Percentiles rank a stretch among this genome's conserved stretches.
Conservation (phyloP, 64 coral and sea anemone genomes). For the Hydrozoanthus tunicans region DNA sequence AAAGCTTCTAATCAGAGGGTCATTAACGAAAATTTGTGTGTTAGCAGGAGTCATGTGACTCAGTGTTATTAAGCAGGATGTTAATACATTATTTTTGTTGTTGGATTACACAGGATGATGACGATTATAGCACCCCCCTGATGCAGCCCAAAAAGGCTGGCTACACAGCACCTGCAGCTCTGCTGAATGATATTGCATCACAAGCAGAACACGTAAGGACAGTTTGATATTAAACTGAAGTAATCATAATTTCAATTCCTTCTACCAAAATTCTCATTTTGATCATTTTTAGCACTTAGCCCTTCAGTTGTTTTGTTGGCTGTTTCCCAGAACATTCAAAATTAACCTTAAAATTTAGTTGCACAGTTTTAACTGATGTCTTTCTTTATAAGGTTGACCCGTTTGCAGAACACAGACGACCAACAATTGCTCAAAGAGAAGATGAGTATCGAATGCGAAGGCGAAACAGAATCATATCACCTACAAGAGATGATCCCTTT, state of each 20-base stretch:
- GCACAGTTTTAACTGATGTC: neutral
- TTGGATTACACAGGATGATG: constrained; percentile 82
- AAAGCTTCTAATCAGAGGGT: no score
- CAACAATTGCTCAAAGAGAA: constrained; percentile 92
- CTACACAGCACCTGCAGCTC: constrained; percentile 88
- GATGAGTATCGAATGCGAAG: constrained; percentile 91
- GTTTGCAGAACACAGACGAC: constrained; percentile 88
- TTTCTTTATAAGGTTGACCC: constrained; percentile 72
- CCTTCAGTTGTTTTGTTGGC: no score
- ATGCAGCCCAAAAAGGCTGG: constrained; percentile 74
- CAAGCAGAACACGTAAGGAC: constrained; percentile 80
- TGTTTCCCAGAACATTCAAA: no score
- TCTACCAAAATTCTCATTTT: neutral
- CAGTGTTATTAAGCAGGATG: neutral
- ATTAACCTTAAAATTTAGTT: no score
- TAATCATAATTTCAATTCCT: no score
- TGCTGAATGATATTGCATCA: constrained; percentile 85
- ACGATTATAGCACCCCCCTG: constrained; percentile 85
- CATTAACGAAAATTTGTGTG: neutral
- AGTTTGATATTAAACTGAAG: neutral
- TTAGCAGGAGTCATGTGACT: neutral
- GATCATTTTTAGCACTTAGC: no score
- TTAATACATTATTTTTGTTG: neutral
- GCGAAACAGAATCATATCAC: constrained; percentile 95
- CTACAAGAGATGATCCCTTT: constrained; percentile 93